Base-by-base conservation (phyloP, 2,888 invertebrate genomes). In the Hydroisotoma schaefferi region DNA sequence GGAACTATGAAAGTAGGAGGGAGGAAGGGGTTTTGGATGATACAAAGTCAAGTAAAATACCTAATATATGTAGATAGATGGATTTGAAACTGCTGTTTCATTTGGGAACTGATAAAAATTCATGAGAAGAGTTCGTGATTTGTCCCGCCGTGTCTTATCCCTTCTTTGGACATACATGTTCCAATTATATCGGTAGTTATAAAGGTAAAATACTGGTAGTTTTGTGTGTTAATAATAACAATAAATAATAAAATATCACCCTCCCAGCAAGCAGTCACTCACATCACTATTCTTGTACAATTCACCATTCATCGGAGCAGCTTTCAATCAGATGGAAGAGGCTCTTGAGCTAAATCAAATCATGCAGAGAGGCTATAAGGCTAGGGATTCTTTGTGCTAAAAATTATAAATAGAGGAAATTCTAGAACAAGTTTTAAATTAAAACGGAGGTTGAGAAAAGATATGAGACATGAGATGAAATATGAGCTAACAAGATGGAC, bases 121-220 rank as follows among this genome's bases (percentile, higher is more conserved):
- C 20, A 27, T 47, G 10, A 28, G 20, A 10, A 37, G 26, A 52
- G 38, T 52, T 52, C 52, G 52, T 52, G 52, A 52, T 52, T 52
- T 52, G 52, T 52, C 52, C 37, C 20, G 52, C 52, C 18, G 52
- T 52, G 52, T 52, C 18, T 52, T 4, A 6, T 6, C 37, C 52
- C 52, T 6, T 52, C 33, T 52, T 52, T 52, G 37, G 52, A 52
- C 52, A 37, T 37, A 37, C 22, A 26, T 49, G 49, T 49, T 49
- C 49, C 27, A 49, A 28, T 49, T 27, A 29, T 46, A 46, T 46
- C 25, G 46, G 46, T 46, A 46, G 46, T 46, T 43, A 18, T 20
- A 8, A 33, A 33, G 15, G 15, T 33, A 33, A 33, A 33, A n/a
- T n/a, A n/a, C n/a, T n/a, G n/a, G n/a, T n/a, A n/a, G n/a, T n/a